phyloP scores from a whole-genome alignment of 2,113 vertebrate genomes.

The Gopherus flavomarginatus region DNA sequence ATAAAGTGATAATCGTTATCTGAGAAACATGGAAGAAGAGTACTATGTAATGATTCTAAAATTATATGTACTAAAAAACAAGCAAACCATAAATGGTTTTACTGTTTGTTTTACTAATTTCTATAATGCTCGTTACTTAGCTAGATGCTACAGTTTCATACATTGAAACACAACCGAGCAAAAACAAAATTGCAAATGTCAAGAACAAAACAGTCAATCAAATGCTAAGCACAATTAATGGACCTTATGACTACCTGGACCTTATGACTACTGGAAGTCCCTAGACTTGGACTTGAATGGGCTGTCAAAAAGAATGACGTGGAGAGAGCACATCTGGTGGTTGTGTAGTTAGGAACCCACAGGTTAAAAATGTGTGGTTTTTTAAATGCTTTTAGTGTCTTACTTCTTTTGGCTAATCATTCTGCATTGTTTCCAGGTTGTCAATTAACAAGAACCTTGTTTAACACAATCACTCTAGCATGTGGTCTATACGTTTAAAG shows the following conservation, averaged over 20 bases:
- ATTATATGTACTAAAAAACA: not conserved
- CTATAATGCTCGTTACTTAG: not conserved
- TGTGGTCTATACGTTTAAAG: not conserved
- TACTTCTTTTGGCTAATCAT: not conserved
- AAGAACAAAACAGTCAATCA: not conserved
- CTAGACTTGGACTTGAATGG: not conserved
- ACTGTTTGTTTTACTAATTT: not conserved
- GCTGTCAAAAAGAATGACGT: not conserved
- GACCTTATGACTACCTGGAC: not conserved
- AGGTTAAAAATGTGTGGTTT: not conserved
- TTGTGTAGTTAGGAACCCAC: not conserved
- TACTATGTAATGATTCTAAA: not conserved
- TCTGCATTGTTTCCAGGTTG: not conserved
- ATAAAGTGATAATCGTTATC: not conserved
- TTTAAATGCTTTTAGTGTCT: not conserved
- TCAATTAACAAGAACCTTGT: not conserved
- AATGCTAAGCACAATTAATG: not conserved
- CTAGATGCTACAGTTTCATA: not conserved
- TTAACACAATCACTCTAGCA: not conserved
- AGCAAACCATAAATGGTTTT: not conserved
- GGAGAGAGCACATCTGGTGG: not conserved
- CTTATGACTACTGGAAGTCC: not conserved
- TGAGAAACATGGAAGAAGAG: rapidly evolving
- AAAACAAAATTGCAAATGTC: not conserved
- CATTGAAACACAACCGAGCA: not conserved